Percentiles rank a stretch among this genome's conserved stretches.
These are phyloP conservation scores for Gorilla gorilla DNA, from an alignment of 2,113 vertebrate genomes.

Conservation along the genomic window DNA sequence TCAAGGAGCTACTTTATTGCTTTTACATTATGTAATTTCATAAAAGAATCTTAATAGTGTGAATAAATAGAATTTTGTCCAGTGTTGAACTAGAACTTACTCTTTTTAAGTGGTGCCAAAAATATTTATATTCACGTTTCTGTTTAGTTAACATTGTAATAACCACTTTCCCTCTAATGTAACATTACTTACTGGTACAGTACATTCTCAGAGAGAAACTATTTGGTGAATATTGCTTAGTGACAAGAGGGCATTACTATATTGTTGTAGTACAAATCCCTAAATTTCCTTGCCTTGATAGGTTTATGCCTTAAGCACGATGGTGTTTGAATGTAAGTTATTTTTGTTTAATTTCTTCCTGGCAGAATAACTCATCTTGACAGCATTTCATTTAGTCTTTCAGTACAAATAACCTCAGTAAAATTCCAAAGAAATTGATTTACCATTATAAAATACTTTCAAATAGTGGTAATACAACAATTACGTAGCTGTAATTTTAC, in stretches of 20 bases:
- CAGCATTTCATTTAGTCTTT: slow-evolving; percentile 68
- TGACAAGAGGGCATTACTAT: slow-evolving; percentile 39
- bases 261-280: slow-evolving; percentile 12
- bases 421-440: slow-evolving; percentile 48
- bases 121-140: slow-evolving; percentile 1
- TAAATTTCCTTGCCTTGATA: not conserved
- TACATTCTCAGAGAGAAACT: not conserved
- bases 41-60: not conserved
- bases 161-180: not conserved
- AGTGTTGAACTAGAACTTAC: not conserved
- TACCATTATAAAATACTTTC: slow-evolving; percentile 58
- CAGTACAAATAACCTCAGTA: not conserved
- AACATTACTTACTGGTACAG: not conserved
- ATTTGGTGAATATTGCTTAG: slow-evolving; percentile 8
- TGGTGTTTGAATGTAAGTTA: slow-evolving; percentile 47
- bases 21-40: not conserved
- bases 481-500: slow-evolving; percentile 73
- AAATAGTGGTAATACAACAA: slow-evolving; percentile 69
- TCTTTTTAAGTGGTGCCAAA: not conserved
- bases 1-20: not conserved
- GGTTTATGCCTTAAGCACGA: slow-evolving; percentile 55
- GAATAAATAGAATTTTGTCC: not conserved
- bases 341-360: slow-evolving; percentile 18
- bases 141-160: slow-evolving; percentile 7
- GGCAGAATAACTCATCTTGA: slow-evolving; percentile 52